phyloP scores from a whole-genome alignment of 2,797 vertebrate genomes.

The Pangasius macronema region DNA sequence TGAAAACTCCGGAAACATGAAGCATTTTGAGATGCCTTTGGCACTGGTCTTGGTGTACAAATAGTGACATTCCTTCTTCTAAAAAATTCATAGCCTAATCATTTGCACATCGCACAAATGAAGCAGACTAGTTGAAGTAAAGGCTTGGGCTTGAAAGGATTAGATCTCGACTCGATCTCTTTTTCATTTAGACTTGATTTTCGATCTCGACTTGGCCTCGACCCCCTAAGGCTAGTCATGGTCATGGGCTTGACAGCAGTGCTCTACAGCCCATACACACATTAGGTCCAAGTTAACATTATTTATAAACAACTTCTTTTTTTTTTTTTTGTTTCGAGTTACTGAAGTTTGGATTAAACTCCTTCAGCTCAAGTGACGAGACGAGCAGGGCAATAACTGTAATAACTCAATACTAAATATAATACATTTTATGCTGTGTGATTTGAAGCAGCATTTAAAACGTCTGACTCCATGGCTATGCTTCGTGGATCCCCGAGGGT shows the following conservation, averaged over 20 bases:
- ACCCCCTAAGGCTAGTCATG: too few species aligned
- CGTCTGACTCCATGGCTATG: neutral
- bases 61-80: neutral
- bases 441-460: too few species aligned
- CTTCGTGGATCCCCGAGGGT: neutral
- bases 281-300: neutral
- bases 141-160: neutral
- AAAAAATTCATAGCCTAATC: too few species aligned
- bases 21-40: neutral
- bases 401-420: neutral
- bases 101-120: neutral
- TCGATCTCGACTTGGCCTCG: too few species aligned
- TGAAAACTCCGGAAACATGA: neutral
- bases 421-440: neutral
- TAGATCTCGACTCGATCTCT: neutral
- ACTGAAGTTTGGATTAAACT: too few species aligned
- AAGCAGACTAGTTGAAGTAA: neutral
- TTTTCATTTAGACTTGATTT: neutral
- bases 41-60: neutral
- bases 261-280: neutral
- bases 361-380: neutral
- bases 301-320: neutral
- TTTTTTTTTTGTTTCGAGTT: neutral
- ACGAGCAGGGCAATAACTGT: neutral
- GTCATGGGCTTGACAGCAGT: neutral